Conservation (phyloP, 2,113 vertebrate species). For the Phoenicopterus ruber region DNA sequence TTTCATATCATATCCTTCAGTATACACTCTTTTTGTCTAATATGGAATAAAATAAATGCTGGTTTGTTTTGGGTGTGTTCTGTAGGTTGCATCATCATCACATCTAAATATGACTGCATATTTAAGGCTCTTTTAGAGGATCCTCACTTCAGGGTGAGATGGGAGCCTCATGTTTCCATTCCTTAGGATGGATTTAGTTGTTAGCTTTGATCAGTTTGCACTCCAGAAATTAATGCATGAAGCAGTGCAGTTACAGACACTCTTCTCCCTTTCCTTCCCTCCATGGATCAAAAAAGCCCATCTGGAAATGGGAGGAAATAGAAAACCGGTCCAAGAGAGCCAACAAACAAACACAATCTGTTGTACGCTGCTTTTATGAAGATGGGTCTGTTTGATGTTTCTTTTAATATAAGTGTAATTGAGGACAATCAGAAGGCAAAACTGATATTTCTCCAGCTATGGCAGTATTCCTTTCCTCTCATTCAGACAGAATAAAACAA, state of each 20-base stretch:
- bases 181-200: not conserved
- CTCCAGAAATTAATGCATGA: not conserved
- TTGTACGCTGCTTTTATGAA: not conserved
- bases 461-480: not conserved
- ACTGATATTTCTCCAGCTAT: not conserved
- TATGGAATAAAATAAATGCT: not conserved
- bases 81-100: not conserved
- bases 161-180: not conserved
- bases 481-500: not conserved
- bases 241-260: not conserved
- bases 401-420: not conserved
- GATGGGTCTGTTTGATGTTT: not conserved
- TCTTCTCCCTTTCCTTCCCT: not conserved
- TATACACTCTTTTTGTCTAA: not conserved
- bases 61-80: not conserved
- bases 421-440: not conserved
- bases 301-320: not conserved
- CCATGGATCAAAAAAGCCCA: not conserved
- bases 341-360: not conserved
- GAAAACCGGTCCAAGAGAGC: not conserved
- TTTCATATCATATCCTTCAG: not conserved
- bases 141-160: not conserved
- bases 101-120: not conserved
- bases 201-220: not conserved
- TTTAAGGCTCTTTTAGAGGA: not conserved